Conservation (phyloP, 2,888 invertebrate genomes). For the Ariolimax columbianus region DNA sequence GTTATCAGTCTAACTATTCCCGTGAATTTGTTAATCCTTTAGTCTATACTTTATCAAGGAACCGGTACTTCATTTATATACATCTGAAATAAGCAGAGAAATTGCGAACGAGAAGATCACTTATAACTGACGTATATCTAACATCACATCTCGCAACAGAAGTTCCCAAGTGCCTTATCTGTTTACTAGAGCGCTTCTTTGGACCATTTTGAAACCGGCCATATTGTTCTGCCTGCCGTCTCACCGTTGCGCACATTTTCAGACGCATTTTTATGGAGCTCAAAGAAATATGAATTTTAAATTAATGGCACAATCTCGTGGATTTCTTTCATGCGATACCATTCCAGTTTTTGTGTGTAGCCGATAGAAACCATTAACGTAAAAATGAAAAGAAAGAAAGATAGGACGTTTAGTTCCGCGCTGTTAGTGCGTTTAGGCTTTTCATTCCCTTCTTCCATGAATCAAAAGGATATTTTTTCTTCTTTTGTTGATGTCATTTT, state of each 20-base stretch:
- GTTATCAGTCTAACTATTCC: not conserved
- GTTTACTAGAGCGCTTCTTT: not conserved
- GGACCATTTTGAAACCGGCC: not conserved
- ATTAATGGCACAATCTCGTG: constrained; percentile 18
- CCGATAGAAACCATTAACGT: not conserved
- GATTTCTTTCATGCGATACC: not conserved
- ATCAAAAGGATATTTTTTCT: too few species aligned
- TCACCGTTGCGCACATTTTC: not conserved
- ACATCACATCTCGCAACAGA: not conserved
- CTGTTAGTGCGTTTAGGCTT: constrained; percentile 14
- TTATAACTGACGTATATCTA: not conserved
- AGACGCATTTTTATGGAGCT: constrained; percentile 11
- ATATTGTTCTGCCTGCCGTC: not conserved
- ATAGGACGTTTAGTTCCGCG: constrained; percentile 15
- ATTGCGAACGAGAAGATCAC: not conserved
- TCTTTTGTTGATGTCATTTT: not conserved
- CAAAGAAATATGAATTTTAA: constrained; percentile 35
- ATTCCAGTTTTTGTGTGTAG: not conserved
- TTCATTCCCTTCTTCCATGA: not conserved
- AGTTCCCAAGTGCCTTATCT: not conserved
- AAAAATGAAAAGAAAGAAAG: not conserved
- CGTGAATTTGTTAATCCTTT: not conserved
- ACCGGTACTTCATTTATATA: too few species aligned
- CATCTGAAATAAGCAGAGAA: too few species aligned
- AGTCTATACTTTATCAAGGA: not conserved